Percentiles rank a stretch among this genome's conserved stretches.
Evolutionary conservation across 2,888 invertebrate genomes (phyloP).

Genomic region (Fissipunctia ypsillon): DNA sequence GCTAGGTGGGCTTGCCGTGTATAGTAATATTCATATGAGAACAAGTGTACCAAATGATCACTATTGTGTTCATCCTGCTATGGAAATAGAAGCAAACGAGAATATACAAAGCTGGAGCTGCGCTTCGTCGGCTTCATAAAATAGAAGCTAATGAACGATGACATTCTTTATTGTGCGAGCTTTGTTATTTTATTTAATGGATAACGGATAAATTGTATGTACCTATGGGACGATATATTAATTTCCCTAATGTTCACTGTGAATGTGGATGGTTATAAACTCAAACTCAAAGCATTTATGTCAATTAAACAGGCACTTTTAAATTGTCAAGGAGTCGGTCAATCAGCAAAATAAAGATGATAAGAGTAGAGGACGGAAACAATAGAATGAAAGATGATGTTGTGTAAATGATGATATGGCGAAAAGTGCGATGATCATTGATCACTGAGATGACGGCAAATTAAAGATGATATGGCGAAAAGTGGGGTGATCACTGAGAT

Average conservation of each 20-base stretch:
- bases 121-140: conserved; percentile 35
- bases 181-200: conserved; percentile 8
- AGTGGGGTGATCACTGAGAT: neutral
- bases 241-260: neutral
- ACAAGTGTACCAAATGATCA: conserved; percentile 50
- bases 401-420: neutral
- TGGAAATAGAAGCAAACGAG: conserved; percentile 26
- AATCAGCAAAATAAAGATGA: neutral
- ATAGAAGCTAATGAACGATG: conserved; percentile 47
- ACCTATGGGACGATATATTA: neutral
- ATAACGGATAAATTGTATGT: neutral
- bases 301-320: neutral
- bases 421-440: neutral
- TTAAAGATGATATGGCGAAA: neutral
- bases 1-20: conserved; percentile 20
- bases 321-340: neutral
- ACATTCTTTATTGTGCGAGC: neutral
- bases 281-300: neutral
- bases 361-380: neutral
- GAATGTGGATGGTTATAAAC: neutral
- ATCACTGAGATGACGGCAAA: neutral
- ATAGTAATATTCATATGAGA: conserved; percentile 26
- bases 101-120: conserved; percentile 21
- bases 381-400: neutral
- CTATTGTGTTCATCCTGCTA: conserved; percentile 32